Base-by-base conservation (phyloP, 2,888 invertebrate genomes). In the Macrosiphum euphorbiae region DNA sequence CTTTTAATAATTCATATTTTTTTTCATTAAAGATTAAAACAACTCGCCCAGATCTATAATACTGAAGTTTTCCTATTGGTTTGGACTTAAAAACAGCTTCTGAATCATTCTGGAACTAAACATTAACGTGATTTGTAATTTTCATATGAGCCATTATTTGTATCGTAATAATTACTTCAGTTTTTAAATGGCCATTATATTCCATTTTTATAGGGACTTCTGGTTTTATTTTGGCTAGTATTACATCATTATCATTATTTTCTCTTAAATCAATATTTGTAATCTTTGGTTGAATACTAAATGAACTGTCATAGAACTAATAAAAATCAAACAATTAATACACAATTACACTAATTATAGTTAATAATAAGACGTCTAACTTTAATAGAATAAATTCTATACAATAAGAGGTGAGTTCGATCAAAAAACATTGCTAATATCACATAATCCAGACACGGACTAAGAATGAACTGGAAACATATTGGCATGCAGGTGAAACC, bases 271-370 rank as follows among this genome's bases (percentile, higher is more conserved):
- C 61, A 86, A 90, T 90, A 50, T 90, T 47, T 35, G 41, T 8
- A 50, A 86, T 47, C 44, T 61, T 94, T 58, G 61, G 41, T 61
- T 90, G 35, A 50, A 24, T 50, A 85, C 93, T 89, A 86, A 94
- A 94, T 10, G 93, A 86, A 94, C 90, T 90, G 28, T 94, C 93
- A n/a, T 94, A 94, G 86, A 94, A 94, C 93, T 94, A 85, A 78
- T 78, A 35, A 61, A 93, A 94, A 47, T 44, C 50, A 94, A 94
- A 84, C 35, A 44, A 61, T 35, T 78, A 35, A 8, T 78, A 78
- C 35, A 78, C 0, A 35, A 35, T 3, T 35, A 20, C 35, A 78
- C 20, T 35, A 78, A 35, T 20, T 20, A 35, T 78, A 35, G 35
- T 2, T 35, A 7, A 78, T 78, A 20, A 78, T 78, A n/a, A 5